Conservation (phyloP, 2,797 vertebrate genomes). For the Melanogrammus aeglefinus region DNA sequence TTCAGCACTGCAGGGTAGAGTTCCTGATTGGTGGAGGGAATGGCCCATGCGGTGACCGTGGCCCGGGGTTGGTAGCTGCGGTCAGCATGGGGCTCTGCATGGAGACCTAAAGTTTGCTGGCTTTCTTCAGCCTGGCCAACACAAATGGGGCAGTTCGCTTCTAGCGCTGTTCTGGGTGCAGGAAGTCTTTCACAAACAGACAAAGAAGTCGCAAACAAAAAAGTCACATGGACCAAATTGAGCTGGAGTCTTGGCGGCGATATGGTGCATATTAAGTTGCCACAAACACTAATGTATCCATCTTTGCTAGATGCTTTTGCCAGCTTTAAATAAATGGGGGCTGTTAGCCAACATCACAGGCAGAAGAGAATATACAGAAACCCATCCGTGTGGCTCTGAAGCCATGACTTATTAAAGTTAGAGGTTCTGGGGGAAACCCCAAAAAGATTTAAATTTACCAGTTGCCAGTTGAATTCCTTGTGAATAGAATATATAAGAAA, state of each 20-base stretch:
- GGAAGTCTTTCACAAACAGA: background rate
- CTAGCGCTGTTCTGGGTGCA: too few relatives aligned
- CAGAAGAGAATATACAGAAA: background rate
- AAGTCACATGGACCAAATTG: background rate
- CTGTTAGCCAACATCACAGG: too few relatives aligned
- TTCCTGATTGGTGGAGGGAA: constrained; percentile 36
- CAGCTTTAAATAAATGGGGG: background rate
- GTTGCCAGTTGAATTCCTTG: too few relatives aligned
- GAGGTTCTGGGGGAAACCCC: background rate
- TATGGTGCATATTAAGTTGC: background rate
- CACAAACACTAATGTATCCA: background rate
- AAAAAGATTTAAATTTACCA: too few relatives aligned
- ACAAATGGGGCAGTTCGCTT: background rate
- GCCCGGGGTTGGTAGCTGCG: constrained; percentile 13
- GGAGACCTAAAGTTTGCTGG: background rate
- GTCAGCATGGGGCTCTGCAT: constrained; percentile 5
- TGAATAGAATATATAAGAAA: too few relatives aligned
- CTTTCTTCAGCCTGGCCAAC: background rate
- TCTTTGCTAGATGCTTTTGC: background rate
- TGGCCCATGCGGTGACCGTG: constrained; percentile 14
- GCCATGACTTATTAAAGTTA: background rate
- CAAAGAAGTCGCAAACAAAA: background rate
- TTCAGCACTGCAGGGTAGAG: constrained; percentile 21
- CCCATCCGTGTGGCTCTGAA: background rate
- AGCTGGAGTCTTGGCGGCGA: background rate